phyloP scores from a whole-genome alignment of 2,113 vertebrate genomes.

The Mesoclemmys tuberculata region DNA sequence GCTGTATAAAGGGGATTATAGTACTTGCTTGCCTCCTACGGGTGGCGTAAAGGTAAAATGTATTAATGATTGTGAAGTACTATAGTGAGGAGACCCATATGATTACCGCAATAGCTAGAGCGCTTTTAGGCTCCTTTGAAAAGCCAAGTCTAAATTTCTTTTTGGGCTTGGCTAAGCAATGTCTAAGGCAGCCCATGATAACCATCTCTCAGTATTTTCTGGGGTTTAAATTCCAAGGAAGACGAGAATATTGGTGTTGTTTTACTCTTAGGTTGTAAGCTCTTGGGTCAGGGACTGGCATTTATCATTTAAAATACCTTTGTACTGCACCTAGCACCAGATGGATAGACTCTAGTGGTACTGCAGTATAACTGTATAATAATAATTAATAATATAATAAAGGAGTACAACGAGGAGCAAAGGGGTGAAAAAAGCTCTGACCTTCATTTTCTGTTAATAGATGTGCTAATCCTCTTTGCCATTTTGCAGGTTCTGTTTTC shows the following conservation, averaged over 20 bases:
- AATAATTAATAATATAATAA: not conserved
- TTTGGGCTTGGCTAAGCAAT: not conserved
- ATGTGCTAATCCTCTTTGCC: fast-evolving
- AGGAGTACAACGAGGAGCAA: not conserved
- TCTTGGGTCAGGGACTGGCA: not conserved
- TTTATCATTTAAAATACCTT: not conserved
- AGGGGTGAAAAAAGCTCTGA: too few relatives aligned
- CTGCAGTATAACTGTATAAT: not conserved
- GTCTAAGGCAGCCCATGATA: not conserved
- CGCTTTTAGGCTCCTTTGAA: not conserved
- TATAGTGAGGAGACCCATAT: not conserved
- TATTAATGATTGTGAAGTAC: not conserved
- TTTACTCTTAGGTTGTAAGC: not conserved
- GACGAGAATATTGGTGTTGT: not conserved
- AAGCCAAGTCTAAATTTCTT: not conserved
- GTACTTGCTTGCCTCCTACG: not conserved
- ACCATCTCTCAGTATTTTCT: not conserved
- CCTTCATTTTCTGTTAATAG: fast-evolving
- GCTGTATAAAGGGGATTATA: not conserved
- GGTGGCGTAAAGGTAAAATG: not conserved
- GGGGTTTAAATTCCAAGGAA: not conserved
- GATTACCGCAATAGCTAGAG: not conserved
- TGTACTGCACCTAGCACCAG: too few relatives aligned
- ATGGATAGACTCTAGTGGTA: not conserved
- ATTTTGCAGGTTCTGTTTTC: not conserved